Evolutionary conservation across 2,113 vertebrate genomes (phyloP), one percentile per base, ranked within the genome.

Genomic region (Chascanopsetta lugubris): DNA sequence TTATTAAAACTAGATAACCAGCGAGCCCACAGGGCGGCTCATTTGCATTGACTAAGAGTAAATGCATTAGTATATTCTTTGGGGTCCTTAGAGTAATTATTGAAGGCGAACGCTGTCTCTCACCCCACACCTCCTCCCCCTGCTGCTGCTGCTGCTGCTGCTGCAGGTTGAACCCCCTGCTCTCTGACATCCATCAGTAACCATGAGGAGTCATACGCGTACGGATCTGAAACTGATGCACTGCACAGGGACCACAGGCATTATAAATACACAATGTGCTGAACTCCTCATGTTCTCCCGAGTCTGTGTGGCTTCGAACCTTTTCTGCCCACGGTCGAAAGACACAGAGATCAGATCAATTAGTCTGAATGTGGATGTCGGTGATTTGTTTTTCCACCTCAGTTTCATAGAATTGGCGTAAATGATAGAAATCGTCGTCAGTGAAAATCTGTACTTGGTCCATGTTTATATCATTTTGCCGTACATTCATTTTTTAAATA

Each of bases 1-100:
- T 42, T 65, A 69, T 59, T 66, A 49, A 61, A 79, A 56, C 22
- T 48, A 30, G 20, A 64, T 60, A 66, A 62, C 18, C 36, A 51
- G 11, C 5, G 12, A 17, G 1, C 34, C 34, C 34, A 38, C 34
- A n/a, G 20, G 24, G 48, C 47, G 24, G 17, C 25, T 47, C 24
- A 40, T 78, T 62, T 58, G 30, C 34, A 56, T 77, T 27, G 22
- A 0, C 6, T 26, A 18, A 26, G 6, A 15, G 18, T 11, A 32
- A 13, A n/a, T n/a, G n/a, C n/a, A n/a, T n/a, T 17, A 40, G 8
- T n/a, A 42, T 15, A 46, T 38, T 22, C 13, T 9, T n/a, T 1
- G 3, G 6, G 48, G 26, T 22, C 15, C 24, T 32, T 24, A 15
- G 15, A 38, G 5, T 11, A 38, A 17, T 5, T 15, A 38, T 38